Evolutionary conservation across 2,113 vertebrate genomes (phyloP).

Genomic region (Pheucticus melanocephalus): DNA sequence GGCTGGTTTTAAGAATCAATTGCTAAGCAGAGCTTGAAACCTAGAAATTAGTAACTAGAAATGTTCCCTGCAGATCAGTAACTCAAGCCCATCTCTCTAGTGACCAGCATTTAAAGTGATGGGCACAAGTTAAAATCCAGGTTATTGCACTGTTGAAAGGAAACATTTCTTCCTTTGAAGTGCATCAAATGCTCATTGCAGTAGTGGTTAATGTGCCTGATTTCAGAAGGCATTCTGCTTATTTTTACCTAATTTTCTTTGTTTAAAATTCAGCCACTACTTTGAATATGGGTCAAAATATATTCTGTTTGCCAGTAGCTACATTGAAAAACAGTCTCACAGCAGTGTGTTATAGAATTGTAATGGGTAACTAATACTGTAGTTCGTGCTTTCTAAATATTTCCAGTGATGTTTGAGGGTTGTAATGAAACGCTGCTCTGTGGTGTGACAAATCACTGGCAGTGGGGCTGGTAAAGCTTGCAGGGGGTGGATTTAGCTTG

Average conservation of each 20-base stretch:
- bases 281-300: neutral
- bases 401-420: neutral
- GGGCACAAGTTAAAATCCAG: neutral
- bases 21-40: neutral
- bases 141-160: neutral
- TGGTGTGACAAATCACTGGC: neutral
- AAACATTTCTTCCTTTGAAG: neutral
- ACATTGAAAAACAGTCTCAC: neutral
- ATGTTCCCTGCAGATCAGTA: neutral
- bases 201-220: neutral
- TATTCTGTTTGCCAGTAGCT: neutral
- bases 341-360: neutral
- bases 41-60: neutral
- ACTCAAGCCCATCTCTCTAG: neutral
- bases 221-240: neutral
- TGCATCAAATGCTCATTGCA: neutral
- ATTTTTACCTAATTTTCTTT: neutral
- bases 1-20: neutral
- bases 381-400: neutral
- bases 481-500: neutral
- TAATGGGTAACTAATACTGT: neutral
- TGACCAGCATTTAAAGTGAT: neutral
- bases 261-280: neutral
- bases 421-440: neutral
- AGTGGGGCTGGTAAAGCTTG: rapidly evolving